Base-by-base conservation (phyloP, 2,888 invertebrate species). In the Drosophila austrosaltans region DNA sequence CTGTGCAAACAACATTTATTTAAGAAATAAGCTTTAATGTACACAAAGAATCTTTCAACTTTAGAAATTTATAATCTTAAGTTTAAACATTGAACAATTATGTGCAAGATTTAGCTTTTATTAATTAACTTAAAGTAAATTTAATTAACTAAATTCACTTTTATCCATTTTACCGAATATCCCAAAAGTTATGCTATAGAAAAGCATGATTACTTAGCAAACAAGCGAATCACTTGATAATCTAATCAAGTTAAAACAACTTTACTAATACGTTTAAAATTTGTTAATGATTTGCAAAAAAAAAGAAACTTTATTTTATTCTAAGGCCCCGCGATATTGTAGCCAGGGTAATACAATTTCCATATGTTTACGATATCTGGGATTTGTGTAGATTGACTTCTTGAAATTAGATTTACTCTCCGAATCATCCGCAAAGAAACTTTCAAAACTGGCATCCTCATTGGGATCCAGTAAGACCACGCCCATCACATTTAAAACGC, bases 331-430 rank as follows among this genome's bases (percentile, higher is more conserved):
- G 20, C 79, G 80, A 60, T 86, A 80, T 40, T 85, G 78, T 20
- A 92, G 32, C 90, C 91, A 92, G 0, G 91, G 91, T 2, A 92
- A 20, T 0, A 91, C 20, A 0, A 64, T 53, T 63, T 88, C 79
- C 39, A 90, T 81, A 56, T 91, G 89, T 58, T 81, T 82, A 0
- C 76, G 67, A 71, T 89, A 92, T 22, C 91, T 67, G 0, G 89
- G 62, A 76, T 87, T 90, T 1, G 77, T 76, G 40, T 62, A 88
- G 20, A 89, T 66, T 25, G 75, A 61, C 7, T 61, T 63, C 56
- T 76, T 81, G 6, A 90, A 89, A 7, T 75, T 63, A 0, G n/a
- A 48, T 2, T 73, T 81, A 12, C 22, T 22, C 2, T 77, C 78
- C 2, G 62, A 62, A 1, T 76, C 65, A 0, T 77, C 76, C 16